These are phyloP conservation scores for Pristiophorus japonicus DNA, from an alignment of 2,113 vertebrate genomes.

Conservation along the genomic window DNA sequence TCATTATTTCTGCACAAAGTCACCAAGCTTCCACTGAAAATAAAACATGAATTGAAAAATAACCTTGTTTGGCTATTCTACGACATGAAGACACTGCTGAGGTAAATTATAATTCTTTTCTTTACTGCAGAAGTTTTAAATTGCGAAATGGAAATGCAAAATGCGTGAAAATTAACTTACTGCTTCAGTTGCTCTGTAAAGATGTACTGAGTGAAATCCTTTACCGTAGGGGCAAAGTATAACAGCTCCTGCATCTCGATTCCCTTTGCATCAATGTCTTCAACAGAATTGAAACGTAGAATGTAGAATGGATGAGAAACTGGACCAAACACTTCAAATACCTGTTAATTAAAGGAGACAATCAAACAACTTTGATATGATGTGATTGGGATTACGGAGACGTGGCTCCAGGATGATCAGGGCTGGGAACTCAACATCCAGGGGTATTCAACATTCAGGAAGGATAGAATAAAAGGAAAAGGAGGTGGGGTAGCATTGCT, in stretches of 20 bases:
- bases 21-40: neutral
- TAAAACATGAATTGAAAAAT: neutral
- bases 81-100: neutral
- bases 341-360: constrained; percentile 55
- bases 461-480: too few species aligned
- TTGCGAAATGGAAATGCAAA: neutral
- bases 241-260: constrained; percentile 67
- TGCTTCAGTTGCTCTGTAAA: constrained; percentile 69
- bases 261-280: constrained; percentile 66
- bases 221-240: constrained; percentile 74
- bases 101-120: too few species aligned
- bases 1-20: neutral
- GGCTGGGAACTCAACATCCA: too few species aligned
- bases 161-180: constrained; percentile 48
- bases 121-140: neutral
- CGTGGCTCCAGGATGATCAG: too few species aligned
- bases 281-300: constrained; percentile 73
- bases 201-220: constrained; percentile 84
- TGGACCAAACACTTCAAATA: constrained; percentile 92
- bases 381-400: too few species aligned
- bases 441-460: too few species aligned
- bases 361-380: constrained; percentile 33
- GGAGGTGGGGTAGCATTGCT: too few species aligned
- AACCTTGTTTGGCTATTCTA: neutral
- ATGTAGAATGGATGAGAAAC: constrained; percentile 84